Evolutionary conservation across 1,140 invertebrate genomes (phyloP).

Genomic region (Drosophila saltans): DNA sequence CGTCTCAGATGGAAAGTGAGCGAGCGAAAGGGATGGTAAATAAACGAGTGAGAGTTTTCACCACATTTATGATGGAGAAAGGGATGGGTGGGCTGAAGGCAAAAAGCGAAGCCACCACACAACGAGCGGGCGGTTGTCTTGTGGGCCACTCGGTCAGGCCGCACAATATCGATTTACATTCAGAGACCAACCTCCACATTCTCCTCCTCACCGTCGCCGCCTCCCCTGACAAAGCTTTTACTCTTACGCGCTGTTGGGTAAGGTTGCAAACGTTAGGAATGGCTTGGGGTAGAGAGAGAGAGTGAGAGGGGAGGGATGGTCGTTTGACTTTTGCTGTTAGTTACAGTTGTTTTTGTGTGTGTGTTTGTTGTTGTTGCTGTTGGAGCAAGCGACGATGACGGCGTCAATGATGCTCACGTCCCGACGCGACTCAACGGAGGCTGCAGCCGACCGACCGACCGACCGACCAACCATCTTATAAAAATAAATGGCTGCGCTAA

Average conservation of each 20-base stretch:
- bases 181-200: not conserved
- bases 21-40: constrained; percentile 16
- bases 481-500: constrained; percentile 73
- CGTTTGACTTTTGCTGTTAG: constrained; percentile 61
- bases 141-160: constrained; percentile 80
- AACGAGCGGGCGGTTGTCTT: constrained; percentile 47
- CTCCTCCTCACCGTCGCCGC: not conserved
- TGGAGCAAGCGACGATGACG: constrained; percentile 51
- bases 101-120: constrained; percentile 59
- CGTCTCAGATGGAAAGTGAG: constrained; percentile 43
- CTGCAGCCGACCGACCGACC: constrained; percentile 27
- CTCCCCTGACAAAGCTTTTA: constrained; percentile 45
- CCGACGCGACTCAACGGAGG: constrained; percentile 27
- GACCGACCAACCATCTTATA: constrained; percentile 49
- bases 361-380: constrained; percentile 30
- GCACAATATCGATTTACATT: constrained; percentile 77
- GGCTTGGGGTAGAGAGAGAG: not conserved
- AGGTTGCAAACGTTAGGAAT: constrained; percentile 51
- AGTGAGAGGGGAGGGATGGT: constrained; percentile 29
- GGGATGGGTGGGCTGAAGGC: not conserved
- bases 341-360: constrained; percentile 46
- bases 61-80: constrained; percentile 46
- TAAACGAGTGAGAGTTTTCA: constrained; percentile 67
- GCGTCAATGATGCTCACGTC: constrained; percentile 45
- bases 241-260: constrained; percentile 64